phyloP scores from a whole-genome alignment of 2,888 invertebrate species.

The Priapulus caudatus region DNA sequence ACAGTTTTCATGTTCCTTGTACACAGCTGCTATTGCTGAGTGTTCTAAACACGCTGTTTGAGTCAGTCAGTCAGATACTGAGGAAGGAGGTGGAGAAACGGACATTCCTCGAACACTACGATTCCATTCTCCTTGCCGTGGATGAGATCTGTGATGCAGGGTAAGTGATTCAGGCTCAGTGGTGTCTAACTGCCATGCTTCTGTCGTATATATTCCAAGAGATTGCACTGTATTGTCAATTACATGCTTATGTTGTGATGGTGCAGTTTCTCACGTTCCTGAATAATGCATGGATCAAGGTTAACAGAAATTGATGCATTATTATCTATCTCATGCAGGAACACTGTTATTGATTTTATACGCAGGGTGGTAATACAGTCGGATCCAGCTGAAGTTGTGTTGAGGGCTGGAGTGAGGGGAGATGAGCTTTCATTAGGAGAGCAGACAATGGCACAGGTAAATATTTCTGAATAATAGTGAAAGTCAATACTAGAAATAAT shows the following conservation, averaged over 20 bases:
- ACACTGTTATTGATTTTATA: no score
- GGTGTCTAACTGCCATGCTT: no score
- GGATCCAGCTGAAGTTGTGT: slow-evolving; percentile 81
- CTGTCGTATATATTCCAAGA: no score
- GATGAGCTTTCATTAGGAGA: slow-evolving; percentile 96
- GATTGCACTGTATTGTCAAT: no score
- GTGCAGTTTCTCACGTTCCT: no score
- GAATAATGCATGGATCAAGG: no score
- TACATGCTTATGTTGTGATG: no score
- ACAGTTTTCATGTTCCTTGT: no score
- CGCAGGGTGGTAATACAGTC: slow-evolving; percentile 85
- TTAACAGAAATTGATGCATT: no score
- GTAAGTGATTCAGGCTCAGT: slow-evolving; percentile 54
- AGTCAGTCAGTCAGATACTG: slow-evolving; percentile 83
- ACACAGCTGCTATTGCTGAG: slow-evolving; percentile 77
- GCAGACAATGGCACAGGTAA: slow-evolving; percentile 96
- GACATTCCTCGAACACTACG: slow-evolving; percentile 78
- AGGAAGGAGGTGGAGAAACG: slow-evolving; percentile 91
- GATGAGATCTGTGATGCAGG: slow-evolving; percentile 99
- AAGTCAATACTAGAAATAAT: no score
- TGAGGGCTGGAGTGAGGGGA: slow-evolving; percentile 76
- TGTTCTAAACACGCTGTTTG: slow-evolving; percentile 85
- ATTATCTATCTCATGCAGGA: no score
- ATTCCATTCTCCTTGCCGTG: slow-evolving; percentile 85
- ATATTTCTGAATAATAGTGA: no score